A percentile compares a stretch with the other conserved stretches of the same genome.
Conservation (phyloP, 1,140 invertebrate species). For the Neocloeon triangulifer region DNA sequence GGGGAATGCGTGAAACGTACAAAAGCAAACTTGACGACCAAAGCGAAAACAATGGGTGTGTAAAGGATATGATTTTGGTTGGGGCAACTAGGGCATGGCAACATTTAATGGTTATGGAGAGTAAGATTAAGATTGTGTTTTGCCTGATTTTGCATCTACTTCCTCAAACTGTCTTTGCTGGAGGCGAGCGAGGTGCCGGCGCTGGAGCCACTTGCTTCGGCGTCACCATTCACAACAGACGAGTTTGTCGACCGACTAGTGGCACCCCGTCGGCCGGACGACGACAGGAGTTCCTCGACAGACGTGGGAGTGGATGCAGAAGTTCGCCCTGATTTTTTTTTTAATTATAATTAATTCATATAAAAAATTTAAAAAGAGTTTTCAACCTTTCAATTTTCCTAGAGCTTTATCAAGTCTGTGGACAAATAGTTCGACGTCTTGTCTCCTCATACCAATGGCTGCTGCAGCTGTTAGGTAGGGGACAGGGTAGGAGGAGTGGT, state of each 20-base stretch:
- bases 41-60: too few relatives aligned
- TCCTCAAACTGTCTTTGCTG: constrained; percentile 28
- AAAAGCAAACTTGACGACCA: too few relatives aligned
- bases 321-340: too few relatives aligned
- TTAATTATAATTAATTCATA: too few relatives aligned
- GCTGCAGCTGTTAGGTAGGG: constrained; percentile 49
- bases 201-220: constrained; percentile 19
- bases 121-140: too few relatives aligned
- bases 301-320: constrained; percentile 24
- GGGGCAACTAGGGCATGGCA: too few relatives aligned
- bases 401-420: constrained; percentile 33
- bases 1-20: too few relatives aligned
- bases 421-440: constrained; percentile 40
- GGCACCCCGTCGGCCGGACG: background rate
- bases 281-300: constrained; percentile 11
- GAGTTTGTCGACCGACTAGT: constrained; percentile 8
- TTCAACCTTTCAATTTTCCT: constrained; percentile 23
- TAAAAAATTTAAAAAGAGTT: too few relatives aligned
- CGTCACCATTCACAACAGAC: constrained; percentile 19
- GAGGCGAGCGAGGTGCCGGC: constrained; percentile 27
- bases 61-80: too few relatives aligned
- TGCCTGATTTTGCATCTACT: too few relatives aligned
- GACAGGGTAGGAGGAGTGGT: constrained; percentile 32
- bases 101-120: too few relatives aligned
- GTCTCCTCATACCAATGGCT: constrained; percentile 38